These are phyloP conservation scores for Brachionus rubens DNA, from an alignment of 1,140 invertebrate species.

Conservation along the genomic window DNA sequence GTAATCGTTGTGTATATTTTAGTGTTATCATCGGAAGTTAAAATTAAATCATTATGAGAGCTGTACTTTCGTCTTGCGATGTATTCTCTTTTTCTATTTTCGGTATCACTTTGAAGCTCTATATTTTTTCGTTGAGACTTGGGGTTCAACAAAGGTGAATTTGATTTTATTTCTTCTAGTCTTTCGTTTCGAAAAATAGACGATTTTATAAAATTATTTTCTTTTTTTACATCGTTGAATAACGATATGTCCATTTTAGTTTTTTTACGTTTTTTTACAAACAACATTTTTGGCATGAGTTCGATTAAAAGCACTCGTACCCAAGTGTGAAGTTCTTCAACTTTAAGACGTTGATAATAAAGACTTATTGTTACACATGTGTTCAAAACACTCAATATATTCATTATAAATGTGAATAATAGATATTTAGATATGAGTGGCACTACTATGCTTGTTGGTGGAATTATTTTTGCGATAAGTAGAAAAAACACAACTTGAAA, in stretches of 20 bases:
- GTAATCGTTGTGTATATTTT: background rate
- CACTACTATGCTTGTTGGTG: slow-evolving; percentile 93
- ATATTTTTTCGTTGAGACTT: background rate
- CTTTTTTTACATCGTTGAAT: background rate
- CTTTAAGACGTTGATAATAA: background rate
- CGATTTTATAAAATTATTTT: background rate
- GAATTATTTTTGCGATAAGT: slow-evolving; percentile 94
- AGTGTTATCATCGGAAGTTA: background rate
- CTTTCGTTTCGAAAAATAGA: background rate
- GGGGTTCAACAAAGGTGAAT: background rate
- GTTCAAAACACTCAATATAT: slow-evolving; percentile 89
- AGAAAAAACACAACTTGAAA: slow-evolving; percentile 82
- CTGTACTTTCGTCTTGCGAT: background rate
- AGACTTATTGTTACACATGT: slow-evolving; percentile 35
- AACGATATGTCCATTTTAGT: background rate
- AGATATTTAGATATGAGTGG: slow-evolving; percentile 98
- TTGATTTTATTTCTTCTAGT: background rate
- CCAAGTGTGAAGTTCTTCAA: background rate
- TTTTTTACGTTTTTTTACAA: slow-evolving; percentile 34
- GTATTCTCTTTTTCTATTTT: background rate
- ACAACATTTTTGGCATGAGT: slow-evolving; percentile 1
- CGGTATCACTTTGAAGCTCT: background rate
- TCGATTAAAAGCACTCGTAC: background rate
- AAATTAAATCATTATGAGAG: slow-evolving; percentile 4
- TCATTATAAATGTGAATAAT: slow-evolving; percentile 99